Percentiles rank a stretch among this genome's conserved stretches.
These are phyloP conservation scores for Andricus grossulariae DNA, from an alignment of 1,140 invertebrate species.

Conservation along the genomic window DNA sequence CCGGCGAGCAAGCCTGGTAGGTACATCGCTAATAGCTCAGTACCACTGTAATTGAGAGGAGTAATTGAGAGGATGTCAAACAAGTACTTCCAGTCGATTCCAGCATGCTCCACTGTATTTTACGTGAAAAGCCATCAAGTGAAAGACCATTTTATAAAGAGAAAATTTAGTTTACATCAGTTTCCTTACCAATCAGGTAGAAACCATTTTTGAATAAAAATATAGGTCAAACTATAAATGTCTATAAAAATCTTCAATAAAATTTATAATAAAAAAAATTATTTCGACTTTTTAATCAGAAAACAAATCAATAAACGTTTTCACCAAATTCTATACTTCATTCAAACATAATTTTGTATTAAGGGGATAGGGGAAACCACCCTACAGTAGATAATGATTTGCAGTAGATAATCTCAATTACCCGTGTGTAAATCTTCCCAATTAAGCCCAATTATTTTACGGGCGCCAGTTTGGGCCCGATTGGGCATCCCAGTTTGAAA, in stretches of 20 bases:
- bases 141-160: slow-evolving; percentile 44
- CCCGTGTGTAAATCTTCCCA: too few relatives aligned
- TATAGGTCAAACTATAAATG: neutral
- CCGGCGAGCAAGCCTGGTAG: slow-evolving; percentile 44
- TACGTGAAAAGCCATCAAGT: slow-evolving; percentile 45
- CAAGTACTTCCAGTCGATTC: slow-evolving; percentile 41
- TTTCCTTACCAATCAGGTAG: neutral
- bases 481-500: too few relatives aligned
- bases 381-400: too few relatives aligned
- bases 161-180: too few relatives aligned
- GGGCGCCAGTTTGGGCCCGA: too few relatives aligned
- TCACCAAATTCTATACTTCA: too few relatives aligned
- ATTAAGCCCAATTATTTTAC: too few relatives aligned
- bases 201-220: neutral
- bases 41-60: slow-evolving; percentile 69
- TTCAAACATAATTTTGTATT: too few relatives aligned
- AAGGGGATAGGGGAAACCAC: too few relatives aligned
- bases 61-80: slow-evolving; percentile 62
- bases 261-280: slow-evolving; percentile 43
- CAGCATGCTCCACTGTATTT: neutral
- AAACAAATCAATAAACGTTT: too few relatives aligned
- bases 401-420: too few relatives aligned
- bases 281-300: slow-evolving; percentile 35
- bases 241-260: slow-evolving; percentile 41
- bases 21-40: slow-evolving; percentile 65